A percentile compares a stretch with the other conserved stretches of the same genome.
Conservation (phyloP, 1,140 invertebrate species). For the Musca domestica region DNA sequence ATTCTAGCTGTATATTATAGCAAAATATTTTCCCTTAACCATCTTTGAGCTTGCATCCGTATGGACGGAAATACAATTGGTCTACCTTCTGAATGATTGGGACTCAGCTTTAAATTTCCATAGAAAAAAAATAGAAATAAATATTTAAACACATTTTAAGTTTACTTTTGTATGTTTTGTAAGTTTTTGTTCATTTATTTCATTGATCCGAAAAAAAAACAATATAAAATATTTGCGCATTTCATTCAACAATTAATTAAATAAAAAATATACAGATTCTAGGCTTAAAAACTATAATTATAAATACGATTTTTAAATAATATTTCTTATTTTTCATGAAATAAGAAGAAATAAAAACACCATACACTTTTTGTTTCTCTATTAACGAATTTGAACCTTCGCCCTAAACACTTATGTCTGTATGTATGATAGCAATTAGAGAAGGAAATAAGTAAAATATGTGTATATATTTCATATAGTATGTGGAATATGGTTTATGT, state of each 20-base stretch:
- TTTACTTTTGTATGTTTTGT: neutral
- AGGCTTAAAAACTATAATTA: constrained; percentile 7
- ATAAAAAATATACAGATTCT: constrained; percentile 8
- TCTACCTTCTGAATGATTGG: too few relatives aligned
- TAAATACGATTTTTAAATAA: neutral
- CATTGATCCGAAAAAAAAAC: constrained; percentile 10
- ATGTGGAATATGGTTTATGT: too few relatives aligned
- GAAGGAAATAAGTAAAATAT: neutral
- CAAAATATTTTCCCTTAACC: too few relatives aligned
- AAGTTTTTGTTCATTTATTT: constrained; percentile 19
- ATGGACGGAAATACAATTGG: too few relatives aligned
- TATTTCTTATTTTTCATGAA: too few relatives aligned
- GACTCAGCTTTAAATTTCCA: too few relatives aligned
- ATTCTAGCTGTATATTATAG: too few relatives aligned
- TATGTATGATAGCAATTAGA: neutral
- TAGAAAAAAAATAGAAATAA: too few relatives aligned
- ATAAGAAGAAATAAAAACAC: too few relatives aligned
- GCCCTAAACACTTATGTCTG: neutral
- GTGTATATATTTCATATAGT: too few relatives aligned
- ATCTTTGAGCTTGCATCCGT: too few relatives aligned
- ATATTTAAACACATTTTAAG: neutral
- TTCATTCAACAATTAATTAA: constrained; percentile 4
- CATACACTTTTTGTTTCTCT: neutral
- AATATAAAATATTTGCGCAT: constrained; percentile 20
- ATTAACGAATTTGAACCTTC: neutral